Evolutionary conservation across 2,888 invertebrate genomes (phyloP).

Genomic region (Drosophila mercatorum): DNA sequence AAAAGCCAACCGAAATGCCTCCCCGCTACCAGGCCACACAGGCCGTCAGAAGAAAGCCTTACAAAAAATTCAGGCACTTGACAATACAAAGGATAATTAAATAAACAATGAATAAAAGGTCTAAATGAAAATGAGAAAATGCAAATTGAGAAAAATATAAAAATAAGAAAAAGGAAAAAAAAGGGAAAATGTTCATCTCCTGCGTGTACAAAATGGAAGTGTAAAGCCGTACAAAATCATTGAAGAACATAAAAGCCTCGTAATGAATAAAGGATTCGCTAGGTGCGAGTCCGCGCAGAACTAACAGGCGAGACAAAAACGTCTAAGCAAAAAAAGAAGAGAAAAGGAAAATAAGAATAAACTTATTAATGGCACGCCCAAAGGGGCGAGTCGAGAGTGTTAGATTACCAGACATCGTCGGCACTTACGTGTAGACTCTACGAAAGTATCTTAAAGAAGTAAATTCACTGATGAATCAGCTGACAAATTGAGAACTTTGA

Average conservation of each 20-base stretch:
- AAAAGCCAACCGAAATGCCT: conserved; percentile 40
- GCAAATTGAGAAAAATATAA: conserved; percentile 64
- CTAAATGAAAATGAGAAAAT: conserved; percentile 68
- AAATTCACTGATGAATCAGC: no score
- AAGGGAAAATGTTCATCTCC: conserved; percentile 38
- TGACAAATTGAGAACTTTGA: no score
- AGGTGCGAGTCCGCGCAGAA: conserved; percentile 25
- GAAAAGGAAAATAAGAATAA: conserved; percentile 5
- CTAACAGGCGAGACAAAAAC: not conserved
- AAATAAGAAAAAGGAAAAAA: conserved; percentile 10
- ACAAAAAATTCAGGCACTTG: conserved; percentile 68
- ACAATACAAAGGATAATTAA: conserved; percentile 77
- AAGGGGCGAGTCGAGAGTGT: not conserved
- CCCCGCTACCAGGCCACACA: conserved; percentile 39
- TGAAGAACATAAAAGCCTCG: conserved; percentile 62
- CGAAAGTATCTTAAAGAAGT: no score
- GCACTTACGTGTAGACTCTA: not conserved
- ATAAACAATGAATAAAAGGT: conserved; percentile 74
- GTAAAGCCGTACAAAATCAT: conserved; percentile 72
- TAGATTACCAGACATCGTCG: not conserved
- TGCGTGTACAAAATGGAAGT: conserved; percentile 40
- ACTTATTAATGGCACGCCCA: not conserved
- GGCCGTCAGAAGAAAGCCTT: conserved; percentile 35
- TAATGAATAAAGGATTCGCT: conserved; percentile 53
- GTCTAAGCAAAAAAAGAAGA: not conserved